Base-by-base conservation (phyloP, 2,797 vertebrate genomes). In the Characodon lateralis region DNA sequence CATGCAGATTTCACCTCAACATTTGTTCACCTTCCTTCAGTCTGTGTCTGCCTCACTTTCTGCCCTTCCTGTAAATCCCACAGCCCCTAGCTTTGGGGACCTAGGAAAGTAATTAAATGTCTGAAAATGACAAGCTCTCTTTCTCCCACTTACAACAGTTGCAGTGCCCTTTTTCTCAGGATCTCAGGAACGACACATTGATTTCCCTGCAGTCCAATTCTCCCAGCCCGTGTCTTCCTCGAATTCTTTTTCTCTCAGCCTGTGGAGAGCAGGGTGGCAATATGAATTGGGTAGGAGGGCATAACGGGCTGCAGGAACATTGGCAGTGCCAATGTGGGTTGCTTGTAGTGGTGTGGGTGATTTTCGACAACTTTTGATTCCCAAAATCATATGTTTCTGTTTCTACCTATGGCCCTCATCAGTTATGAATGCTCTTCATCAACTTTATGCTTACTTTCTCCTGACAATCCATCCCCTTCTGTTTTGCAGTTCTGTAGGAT, bases 101-200 rank as follows among this genome's bases (percentile, higher is more conserved):
- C 70, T 18, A 48, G 63, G 63, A 92, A 90, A 91, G 90, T 88
- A 91, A 93, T 92, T 89, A 88, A 91, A 93, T 50, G 58, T 89
- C 82, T 80, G 76, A 83, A 92, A 88, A 92, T 90, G 90, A 92
- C 88, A 91, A 78, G 76, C 53, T 71, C 72, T 81, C 71, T 72
- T 83, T 85, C 75, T 87, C 46, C 78, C 68, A 71, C 78, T 76
- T 72, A 66, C 73, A 78, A 46, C 70, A 76, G 71, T 77, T 72
- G 51, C 74, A 76, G 61, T 28, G 48, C 16, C 48, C 48, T 69
- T 73, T 85, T 88, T 58, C 73, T 55, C 55, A 63, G 53, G 58
- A 84, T 78, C 76, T 70, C 7, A 50, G 85, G 77, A 89, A 85
- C 18, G 6, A 50, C 8, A 65, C 83, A 86, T 85, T 85, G 90